Evolutionary conservation across 2,797 vertebrate species (phyloP), one percentile per base, ranked within the genome.

Genomic region (Micromesistius poutassou): DNA sequence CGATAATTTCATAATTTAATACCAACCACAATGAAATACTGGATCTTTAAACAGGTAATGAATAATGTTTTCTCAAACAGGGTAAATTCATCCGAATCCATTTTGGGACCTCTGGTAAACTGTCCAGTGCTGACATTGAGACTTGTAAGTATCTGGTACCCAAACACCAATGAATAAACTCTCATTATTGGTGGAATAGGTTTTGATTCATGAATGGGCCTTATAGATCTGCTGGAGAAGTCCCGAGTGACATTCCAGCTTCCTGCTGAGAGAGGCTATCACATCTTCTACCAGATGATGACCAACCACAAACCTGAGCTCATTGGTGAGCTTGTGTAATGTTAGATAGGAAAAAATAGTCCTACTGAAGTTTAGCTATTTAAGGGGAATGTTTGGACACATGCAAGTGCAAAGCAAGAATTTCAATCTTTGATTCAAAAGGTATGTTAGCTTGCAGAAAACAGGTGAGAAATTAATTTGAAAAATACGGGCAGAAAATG

Each of bases 71-170:
- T 79, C 62, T 74, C 7, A 79, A 86, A 89, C 76, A 90, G 95
- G 96, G 95, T 87, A 91, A 96, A 94, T 96, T 96, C 91, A 97
- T 91, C 88, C 86, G 89, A 84, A 91, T 90, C 72, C 88, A 90
- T 76, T 90, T 92, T 0, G 87, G 84, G 4, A 86, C 94, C 28
- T 93, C 94, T 68, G 96, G 96, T 83, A 96, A 97, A 88, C 91
- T 96, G 92, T 82, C 95, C 90, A 96, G 95, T 89, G 96, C 96
- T 85, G 96, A 96, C 86, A 97, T 96, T 93, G 95, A 96, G 89
- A 96, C 95, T 13, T 96, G 96, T 96, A 92, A 95, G 95, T 84
- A 74, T 68, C 3, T 77, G 30, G 25, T 30, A 38, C 5, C 31
- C 7, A 25, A 2, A 19, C 38, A 5, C 31, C 7, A 25, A 2